phyloP scores from a whole-genome alignment of 1,140 invertebrate species.

The Ips typographus region DNA sequence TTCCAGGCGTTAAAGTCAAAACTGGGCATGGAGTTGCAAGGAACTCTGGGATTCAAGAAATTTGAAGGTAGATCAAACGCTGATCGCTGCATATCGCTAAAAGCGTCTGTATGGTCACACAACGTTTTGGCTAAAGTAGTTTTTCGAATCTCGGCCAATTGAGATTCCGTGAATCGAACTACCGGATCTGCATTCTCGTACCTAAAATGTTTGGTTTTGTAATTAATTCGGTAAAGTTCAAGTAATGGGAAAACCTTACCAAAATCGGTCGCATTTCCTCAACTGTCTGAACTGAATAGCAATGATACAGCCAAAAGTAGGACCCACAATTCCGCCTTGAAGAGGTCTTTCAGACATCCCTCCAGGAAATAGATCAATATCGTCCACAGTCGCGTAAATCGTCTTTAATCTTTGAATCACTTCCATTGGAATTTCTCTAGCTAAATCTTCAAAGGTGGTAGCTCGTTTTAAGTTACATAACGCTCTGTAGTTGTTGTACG shows the following conservation, averaged over 20 bases:
- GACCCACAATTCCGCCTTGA: slow-evolving; percentile 87
- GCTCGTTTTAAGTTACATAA: slow-evolving; percentile 82
- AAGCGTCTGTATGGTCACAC: slow-evolving; percentile 90
- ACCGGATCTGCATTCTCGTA: slow-evolving; percentile 87
- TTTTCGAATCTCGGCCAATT: slow-evolving; percentile 89
- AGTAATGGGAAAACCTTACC: slow-evolving; percentile 55
- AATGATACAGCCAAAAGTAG: slow-evolving; percentile 95
- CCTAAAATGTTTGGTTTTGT: slow-evolving; percentile 52
- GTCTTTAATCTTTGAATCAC: slow-evolving; percentile 78
- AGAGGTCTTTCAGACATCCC: slow-evolving; percentile 82
- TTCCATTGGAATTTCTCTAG: slow-evolving; percentile 80
- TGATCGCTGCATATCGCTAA: slow-evolving; percentile 80
- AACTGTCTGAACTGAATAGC: slow-evolving; percentile 90
- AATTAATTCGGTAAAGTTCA: not conserved
- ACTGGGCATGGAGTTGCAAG: slow-evolving; percentile 74
- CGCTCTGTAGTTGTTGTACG: slow-evolving; percentile 64
- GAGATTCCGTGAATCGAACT: slow-evolving; percentile 82
- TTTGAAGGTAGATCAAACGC: slow-evolving; percentile 88
- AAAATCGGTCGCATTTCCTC: slow-evolving; percentile 91
- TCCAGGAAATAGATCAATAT: slow-evolving; percentile 95
- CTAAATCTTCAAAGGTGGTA: slow-evolving; percentile 75
- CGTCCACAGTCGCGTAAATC: slow-evolving; percentile 83
- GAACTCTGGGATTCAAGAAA: slow-evolving; percentile 82
- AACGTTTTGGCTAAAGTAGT: slow-evolving; percentile 85
- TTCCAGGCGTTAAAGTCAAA: slow-evolving; percentile 81